These are phyloP conservation scores for Drosophila ohnishii DNA, from an alignment of 1,140 invertebrate genomes.

Conservation along the genomic window DNA sequence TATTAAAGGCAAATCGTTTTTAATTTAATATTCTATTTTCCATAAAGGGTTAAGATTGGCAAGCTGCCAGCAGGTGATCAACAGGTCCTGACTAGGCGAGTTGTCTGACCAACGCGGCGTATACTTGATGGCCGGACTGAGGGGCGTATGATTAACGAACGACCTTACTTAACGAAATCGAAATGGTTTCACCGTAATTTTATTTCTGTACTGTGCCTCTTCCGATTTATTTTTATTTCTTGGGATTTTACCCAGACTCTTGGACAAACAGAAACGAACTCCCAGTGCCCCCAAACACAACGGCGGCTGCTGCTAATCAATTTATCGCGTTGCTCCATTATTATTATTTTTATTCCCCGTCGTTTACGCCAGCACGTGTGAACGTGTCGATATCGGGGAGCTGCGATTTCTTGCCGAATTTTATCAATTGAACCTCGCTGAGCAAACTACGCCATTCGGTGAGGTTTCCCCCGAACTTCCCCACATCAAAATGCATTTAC, in stretches of 20 bases:
- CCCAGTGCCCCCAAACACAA: slow-evolving; percentile 1
- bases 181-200: slow-evolving; percentile 52
- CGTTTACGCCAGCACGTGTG: slow-evolving; percentile 35
- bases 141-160: slow-evolving; percentile 51
- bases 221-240: slow-evolving; percentile 5
- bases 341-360: slow-evolving; percentile 5
- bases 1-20: no score
- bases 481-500: slow-evolving; percentile 46
- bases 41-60: slow-evolving; percentile 32
- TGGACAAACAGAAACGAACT: slow-evolving; percentile 25
- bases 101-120: slow-evolving; percentile 30
- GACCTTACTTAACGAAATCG: slow-evolving; percentile 37
- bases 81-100: slow-evolving; percentile 29
- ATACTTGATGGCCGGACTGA: slow-evolving; percentile 16
- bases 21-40: no score
- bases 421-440: slow-evolving; percentile 50
- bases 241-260: slow-evolving; percentile 27
- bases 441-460: slow-evolving; percentile 50
- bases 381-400: slow-evolving; percentile 39
- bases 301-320: slow-evolving; percentile 42
- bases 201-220: slow-evolving; percentile 18
- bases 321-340: slow-evolving; percentile 37
- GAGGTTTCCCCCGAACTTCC: background rate
- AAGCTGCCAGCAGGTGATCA: slow-evolving; percentile 41
- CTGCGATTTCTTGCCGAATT: slow-evolving; percentile 12